Conservation (phyloP, 2,888 invertebrate species). For the Sisyra nigra region DNA sequence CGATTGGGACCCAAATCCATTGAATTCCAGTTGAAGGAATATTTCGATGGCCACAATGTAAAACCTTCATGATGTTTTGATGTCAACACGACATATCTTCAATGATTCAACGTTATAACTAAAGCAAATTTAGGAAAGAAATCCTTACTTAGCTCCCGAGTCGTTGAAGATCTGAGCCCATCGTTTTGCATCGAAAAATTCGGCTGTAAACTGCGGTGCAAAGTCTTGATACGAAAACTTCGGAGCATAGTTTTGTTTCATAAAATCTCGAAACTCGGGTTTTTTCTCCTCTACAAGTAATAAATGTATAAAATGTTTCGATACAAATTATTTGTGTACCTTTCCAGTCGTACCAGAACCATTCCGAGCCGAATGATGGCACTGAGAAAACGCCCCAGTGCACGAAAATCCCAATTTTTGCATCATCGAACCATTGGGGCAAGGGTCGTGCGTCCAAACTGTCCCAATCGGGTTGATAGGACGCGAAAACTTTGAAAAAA, state of each 20-base stretch:
- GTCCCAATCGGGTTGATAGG: slow-evolving; percentile 52
- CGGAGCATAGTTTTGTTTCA: slow-evolving; percentile 69
- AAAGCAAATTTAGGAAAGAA: not conserved
- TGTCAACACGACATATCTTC: slow-evolving; percentile 63
- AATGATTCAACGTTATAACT: slow-evolving; percentile 10
- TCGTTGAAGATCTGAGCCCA: slow-evolving; percentile 73
- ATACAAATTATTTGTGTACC: slow-evolving; percentile 28
- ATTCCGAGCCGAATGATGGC: slow-evolving; percentile 64
- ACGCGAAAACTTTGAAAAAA: too few relatives aligned
- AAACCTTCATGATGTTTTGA: slow-evolving; percentile 83
- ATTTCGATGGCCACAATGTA: slow-evolving; percentile 64
- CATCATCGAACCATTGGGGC: slow-evolving; percentile 70
- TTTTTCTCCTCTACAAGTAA: too few relatives aligned
- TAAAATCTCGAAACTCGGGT: slow-evolving; percentile 35
- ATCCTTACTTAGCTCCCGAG: slow-evolving; percentile 67
- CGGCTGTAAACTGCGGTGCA: slow-evolving; percentile 73
- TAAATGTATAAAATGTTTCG: too few relatives aligned
- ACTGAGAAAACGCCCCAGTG: slow-evolving; percentile 82
- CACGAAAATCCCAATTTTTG: slow-evolving; percentile 71
- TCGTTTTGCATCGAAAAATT: slow-evolving; percentile 67
- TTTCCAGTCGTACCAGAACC: slow-evolving; percentile 74
- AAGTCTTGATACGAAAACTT: slow-evolving; percentile 85
- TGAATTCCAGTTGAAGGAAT: slow-evolving; percentile 74
- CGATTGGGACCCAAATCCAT: slow-evolving; percentile 59
- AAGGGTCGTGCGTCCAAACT: slow-evolving; percentile 62